Evolutionary conservation across 1,140 invertebrate genomes (phyloP), one percentile per base, ranked within the genome.

Genomic region (Apocrypta bakeri): DNA sequence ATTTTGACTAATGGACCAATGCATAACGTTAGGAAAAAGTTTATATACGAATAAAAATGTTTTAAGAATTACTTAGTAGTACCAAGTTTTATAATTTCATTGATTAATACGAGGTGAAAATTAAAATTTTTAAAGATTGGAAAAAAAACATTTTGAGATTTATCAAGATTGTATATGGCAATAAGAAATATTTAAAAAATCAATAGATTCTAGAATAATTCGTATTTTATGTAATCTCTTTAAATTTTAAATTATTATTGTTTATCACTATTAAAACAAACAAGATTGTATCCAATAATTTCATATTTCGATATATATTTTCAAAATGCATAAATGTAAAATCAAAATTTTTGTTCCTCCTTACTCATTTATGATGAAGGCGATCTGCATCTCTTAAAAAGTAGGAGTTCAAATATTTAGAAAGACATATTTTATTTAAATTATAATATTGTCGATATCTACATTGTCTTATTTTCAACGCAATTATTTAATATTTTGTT

Each of bases 401-500:
- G 72, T 82, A 82, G 76, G 80, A 76, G 56, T 76, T 68, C 25
- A 73, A 75, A 82, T 82, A 68, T 69, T 82, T 68, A 75, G 48
- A 69, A 56, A 31, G 33, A 56, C 42, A 66, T 40, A 81, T 76
- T 56, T 69, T 75, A 69, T 69, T n/a, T n/a, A n/a, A 69, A 69
- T 48, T 37, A 37, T 37, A 37, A 37, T 37, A 37, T 37, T 37
- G 33, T 37, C 3, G 9, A 37, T 37, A 9, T 4, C 33, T 37
- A 37, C 2, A 4, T 2, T 37, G 9, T 9, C 2, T 37, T 37
- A 37, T 37, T 37, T 37, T 37, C 33, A 37, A 37, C 33, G 33
- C 3, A 61, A n/a, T n/a, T n/a, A n/a, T n/a, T n/a, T n/a, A n/a
- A n/a, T n/a, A n/a, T n/a, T 61, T 61, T 61, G 56, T 21, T 61